phyloP scores from a whole-genome alignment of 2,113 vertebrate genomes.

The Suricata suricatta region DNA sequence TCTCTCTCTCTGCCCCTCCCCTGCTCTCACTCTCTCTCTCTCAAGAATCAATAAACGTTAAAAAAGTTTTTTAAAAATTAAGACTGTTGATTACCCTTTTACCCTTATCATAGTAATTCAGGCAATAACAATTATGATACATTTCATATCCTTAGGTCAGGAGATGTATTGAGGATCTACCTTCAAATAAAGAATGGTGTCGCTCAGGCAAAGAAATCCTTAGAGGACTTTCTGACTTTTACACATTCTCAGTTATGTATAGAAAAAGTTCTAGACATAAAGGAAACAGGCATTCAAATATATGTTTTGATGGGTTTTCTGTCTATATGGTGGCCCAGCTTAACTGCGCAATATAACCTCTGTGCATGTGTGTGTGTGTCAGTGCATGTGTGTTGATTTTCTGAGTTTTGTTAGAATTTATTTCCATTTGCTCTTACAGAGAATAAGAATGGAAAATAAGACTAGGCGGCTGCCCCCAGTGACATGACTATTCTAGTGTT shows the following conservation, averaged over 20 bases:
- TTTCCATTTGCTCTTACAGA: background rate
- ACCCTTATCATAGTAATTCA: background rate
- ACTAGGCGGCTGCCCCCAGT: background rate
- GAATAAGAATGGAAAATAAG: slow-evolving; percentile 57
- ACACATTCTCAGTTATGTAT: background rate
- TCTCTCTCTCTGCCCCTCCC: too few relatives aligned
- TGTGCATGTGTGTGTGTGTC: background rate
- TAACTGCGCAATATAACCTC: background rate
- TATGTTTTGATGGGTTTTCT: slow-evolving; percentile 1
- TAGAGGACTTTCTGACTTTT: background rate
- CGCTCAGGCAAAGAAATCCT: background rate
- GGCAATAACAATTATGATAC: background rate
- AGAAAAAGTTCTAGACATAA: background rate
- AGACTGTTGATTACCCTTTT: background rate
- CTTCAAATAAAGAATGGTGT: background rate
- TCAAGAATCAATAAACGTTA: too few relatives aligned
- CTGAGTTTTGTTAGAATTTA: slow-evolving; percentile 2
- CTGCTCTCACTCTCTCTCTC: too few relatives aligned
- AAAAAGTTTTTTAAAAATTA: background rate
- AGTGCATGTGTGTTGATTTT: background rate
- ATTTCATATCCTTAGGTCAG: background rate
- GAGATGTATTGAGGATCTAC: background rate
- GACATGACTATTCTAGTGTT: slow-evolving; percentile 36
- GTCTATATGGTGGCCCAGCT: background rate
- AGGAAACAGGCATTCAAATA: background rate